Conservation (phyloP, 2,888 invertebrate species). For the Ephialtes manifestator region DNA sequence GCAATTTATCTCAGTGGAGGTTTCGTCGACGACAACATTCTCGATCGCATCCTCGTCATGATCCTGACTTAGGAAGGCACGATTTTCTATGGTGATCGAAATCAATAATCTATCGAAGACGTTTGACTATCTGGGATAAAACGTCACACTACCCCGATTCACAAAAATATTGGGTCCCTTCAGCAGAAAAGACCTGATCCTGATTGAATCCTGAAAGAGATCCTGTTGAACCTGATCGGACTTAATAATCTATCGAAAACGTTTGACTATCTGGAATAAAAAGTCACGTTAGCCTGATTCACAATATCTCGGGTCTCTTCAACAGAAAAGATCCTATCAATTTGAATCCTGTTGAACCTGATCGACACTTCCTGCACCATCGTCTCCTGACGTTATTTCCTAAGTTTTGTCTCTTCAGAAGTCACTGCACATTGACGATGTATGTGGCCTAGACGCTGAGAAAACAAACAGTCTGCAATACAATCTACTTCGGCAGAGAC, state of each 20-base stretch:
- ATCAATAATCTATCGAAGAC: too few relatives aligned
- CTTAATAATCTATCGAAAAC: too few relatives aligned
- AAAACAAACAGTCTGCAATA: conserved; percentile 75
- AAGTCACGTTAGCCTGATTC: conserved; percentile 53
- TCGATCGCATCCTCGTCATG: conserved; percentile 52
- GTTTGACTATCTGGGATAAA: too few relatives aligned
- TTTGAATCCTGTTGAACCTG: conserved; percentile 32
- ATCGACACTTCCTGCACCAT: conserved; percentile 65
- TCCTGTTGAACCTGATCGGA: too few relatives aligned
- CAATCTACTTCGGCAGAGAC: conserved; percentile 68
- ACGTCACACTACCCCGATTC: too few relatives aligned
- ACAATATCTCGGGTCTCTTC: not conserved
- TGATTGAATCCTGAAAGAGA: too few relatives aligned
- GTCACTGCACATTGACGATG: not conserved
- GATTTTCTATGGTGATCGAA: too few relatives aligned
- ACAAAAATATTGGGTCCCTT: too few relatives aligned
- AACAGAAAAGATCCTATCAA: conserved; percentile 31
- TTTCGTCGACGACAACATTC: conserved; percentile 22
- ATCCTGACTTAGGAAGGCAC: too few relatives aligned
- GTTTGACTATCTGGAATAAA: conserved; percentile 61
- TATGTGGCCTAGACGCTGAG: conserved; percentile 55
- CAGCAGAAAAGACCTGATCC: too few relatives aligned
- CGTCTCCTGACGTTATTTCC: conserved; percentile 11
- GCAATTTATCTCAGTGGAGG: conserved; percentile 48
- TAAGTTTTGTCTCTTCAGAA: conserved; percentile 5